Evolutionary conservation across 2,888 invertebrate genomes (phyloP).

Genomic region (Melieria crassipennis): DNA sequence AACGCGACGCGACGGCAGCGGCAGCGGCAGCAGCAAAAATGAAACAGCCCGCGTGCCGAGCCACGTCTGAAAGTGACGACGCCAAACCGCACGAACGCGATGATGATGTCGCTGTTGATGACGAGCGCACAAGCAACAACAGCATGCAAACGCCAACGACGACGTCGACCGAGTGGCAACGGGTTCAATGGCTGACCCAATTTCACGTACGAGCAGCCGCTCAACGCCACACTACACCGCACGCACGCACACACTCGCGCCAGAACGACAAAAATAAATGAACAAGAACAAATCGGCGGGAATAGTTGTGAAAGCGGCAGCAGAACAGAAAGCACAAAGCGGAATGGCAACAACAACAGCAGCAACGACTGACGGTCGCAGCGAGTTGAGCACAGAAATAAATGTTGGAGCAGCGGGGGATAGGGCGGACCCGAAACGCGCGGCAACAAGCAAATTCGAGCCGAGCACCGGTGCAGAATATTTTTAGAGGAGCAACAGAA

Average conservation of each 20-base stretch:
- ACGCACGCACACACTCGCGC: conserved; percentile 12
- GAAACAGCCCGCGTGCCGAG: no score
- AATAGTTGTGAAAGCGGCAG: conserved; percentile 50
- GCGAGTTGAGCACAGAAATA: conserved; percentile 5
- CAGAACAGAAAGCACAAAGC: not conserved
- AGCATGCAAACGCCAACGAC: conserved; percentile 14
- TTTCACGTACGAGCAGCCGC: conserved; percentile 45
- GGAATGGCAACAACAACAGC: not conserved
- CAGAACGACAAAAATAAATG: conserved; percentile 20
- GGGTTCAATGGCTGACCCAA: conserved; percentile 64
- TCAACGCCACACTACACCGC: conserved; percentile 17
- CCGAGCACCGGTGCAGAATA: no score
- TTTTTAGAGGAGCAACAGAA: no score
- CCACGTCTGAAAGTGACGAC: no score
- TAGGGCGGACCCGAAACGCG: no score
- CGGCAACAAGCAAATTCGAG: no score
- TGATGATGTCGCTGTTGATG: no score
- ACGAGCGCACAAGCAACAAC: no score
- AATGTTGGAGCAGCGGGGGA: not conserved
- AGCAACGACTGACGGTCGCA: conserved; percentile 1
- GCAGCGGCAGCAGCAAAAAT: no score
- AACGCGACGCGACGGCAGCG: no score
- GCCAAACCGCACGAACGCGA: no score
- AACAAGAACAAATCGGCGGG: conserved; percentile 42
- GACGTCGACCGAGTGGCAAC: conserved; percentile 47